Evolutionary conservation across 2,888 invertebrate species (phyloP), one percentile per base, ranked within the genome.

Genomic region (Drosophila eohydei): DNA sequence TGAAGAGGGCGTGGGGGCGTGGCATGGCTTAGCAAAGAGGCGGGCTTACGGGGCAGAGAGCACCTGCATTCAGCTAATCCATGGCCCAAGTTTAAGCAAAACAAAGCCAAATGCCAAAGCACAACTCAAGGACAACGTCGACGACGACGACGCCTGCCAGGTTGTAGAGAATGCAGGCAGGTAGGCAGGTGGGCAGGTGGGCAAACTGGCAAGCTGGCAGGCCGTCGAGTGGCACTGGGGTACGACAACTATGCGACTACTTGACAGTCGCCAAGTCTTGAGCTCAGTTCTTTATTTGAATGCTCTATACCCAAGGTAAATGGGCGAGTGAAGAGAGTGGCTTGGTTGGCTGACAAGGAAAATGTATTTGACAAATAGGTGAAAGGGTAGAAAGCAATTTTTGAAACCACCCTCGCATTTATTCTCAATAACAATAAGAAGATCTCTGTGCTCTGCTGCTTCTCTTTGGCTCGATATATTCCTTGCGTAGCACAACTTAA

Each of bases 11-110:
- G 21, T 12, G 4, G 12, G 16, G 48, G 28, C 30, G 5, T 43
- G 46, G 40, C 44, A 34, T 40, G 55, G 46, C 21, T 48, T 44
- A 40, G 64, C 52, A 71, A 63, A 21, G 14, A 14, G 28, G 16
- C 40, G 11, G 16, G 4, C 30, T 14, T 6, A 9, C 14, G n/a
- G 21, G 44, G 50, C 44, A 34, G 57, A 38, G 46, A 21, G 46
- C 60, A 63, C 63, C 67, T 75, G 83, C 82, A 83, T 89, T 87
- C 77, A 73, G 88, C 85, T 89, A 89, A 87, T 84, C 88, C 85
- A 72, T 81, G 79, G 71, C 68, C 46, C 79, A 81, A 86, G 83
- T 72, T 81, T 57, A 78, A 58, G 80, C 80, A 75, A 81, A 84
- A 87, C 88, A 83, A 83, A 72, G 77, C 63, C 80, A 75, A 63